A percentile compares a stretch with the other conserved stretches of the same genome.
These are phyloP conservation scores for Typhlichthys eigenmanni DNA, from an alignment of 2,797 vertebrate genomes.

Conservation along the genomic window DNA sequence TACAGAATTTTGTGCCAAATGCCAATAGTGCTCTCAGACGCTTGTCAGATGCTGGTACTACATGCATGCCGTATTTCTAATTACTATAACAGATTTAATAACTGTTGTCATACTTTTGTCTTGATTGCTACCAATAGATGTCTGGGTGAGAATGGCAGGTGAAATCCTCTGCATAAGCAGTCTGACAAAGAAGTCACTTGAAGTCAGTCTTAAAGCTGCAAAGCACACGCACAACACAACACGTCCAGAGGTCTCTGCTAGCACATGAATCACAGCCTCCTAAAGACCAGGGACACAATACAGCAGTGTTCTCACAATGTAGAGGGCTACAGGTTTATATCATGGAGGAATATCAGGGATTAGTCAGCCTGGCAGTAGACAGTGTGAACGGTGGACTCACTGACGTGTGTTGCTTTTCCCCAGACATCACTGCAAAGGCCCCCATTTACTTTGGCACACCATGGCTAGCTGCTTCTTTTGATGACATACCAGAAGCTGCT, in stretches of 20 bases:
- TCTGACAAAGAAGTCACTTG: conserved; percentile 40
- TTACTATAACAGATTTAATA: conserved; percentile 23
- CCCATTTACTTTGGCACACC: conserved; percentile 69
- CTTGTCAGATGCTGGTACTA: conserved; percentile 34
- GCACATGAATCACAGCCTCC: conserved; percentile 68
- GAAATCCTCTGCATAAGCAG: conserved; percentile 33
- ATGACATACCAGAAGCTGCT: conserved; percentile 64
- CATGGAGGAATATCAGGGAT: conserved; percentile 74
- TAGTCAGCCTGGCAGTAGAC: conserved; percentile 63
- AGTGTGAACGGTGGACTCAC: conserved; percentile 57
- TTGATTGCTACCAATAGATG: conserved; percentile 21
- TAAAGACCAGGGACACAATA: conserved; percentile 67
- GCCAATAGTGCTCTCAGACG: conserved; percentile 38
- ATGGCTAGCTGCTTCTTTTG: conserved; percentile 47
- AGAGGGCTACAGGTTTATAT: conserved; percentile 71
- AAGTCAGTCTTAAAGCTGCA: conserved; percentile 36
- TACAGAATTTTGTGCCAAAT: conserved; percentile 34
- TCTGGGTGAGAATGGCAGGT: conserved; percentile 24
- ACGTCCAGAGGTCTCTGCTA: conserved; percentile 56
- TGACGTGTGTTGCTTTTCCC: conserved; percentile 63
- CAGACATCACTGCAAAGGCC: conserved; percentile 64
- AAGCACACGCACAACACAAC: conserved; percentile 36
- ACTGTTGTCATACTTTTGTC: conserved; percentile 1
- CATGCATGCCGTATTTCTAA: conserved; percentile 19
- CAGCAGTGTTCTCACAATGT: conserved; percentile 66